Evolutionary conservation across 1,140 invertebrate species (phyloP), one percentile per base, ranked within the genome.

Genomic region (Calliphora vicina): DNA sequence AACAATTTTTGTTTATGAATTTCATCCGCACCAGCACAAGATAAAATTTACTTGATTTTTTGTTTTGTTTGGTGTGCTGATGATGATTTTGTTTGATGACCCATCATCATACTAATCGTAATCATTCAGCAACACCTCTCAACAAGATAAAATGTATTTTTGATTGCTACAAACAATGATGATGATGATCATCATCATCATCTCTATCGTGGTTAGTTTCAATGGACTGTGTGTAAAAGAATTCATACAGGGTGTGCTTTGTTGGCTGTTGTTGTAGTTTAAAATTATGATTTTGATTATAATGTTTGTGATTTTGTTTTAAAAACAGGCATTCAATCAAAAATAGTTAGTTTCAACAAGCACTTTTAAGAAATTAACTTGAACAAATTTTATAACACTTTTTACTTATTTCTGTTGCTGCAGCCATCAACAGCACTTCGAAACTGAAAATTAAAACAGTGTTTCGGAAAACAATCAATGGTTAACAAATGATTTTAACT

Each of bases 361-460:
- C 74, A 43, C 35, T 78, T 43, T 80, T 76, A n/a, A 42, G 25
- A 86, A 89, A 89, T 89, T 89, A 89, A 89, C 87, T 87, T 89
- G 88, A 89, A 89, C 88, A 89, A 89, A 89, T 89, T 89, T 89
- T 89, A 87, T 89, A 89, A 89, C 88, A 89, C 88, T 87, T 89
- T 67, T 87, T 86, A 85, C 84, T 84, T 85, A 84, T 35, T 76
- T 76, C 42, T 20, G 27, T 35, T n/a, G n/a, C n/a, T n/a, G n/a
- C n/a, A n/a, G n/a, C n/a, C 29, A 42, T 17, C 73, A 45, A 45
- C 35, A 78, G n/a, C 35, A 13, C 20, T 78, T 78, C 20, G n/a
- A n/a, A 23, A 17, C n/a, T n/a, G 12, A 2, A 57, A 57, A 57
- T 57, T 57, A 67, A 67, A 67, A 23, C 4, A 10, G 61, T 25